Base-by-base conservation (phyloP, 2,113 vertebrate genomes). In the Ophiodon elongatus region DNA sequence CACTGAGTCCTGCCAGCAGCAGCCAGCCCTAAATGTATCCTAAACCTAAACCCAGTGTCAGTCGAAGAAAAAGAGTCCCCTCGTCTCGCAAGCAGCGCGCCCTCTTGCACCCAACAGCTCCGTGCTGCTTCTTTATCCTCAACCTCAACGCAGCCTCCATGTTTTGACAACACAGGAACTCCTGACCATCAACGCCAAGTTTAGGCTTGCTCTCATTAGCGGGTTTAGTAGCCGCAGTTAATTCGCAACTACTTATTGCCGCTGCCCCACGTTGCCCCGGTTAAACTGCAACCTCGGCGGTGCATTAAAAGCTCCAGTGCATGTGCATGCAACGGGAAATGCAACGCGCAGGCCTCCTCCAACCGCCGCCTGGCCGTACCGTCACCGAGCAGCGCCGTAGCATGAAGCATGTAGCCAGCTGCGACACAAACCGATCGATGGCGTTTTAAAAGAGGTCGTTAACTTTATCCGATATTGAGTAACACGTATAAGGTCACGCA, bases 291-390 rank as follows among this genome's bases (percentile, higher is more conserved):
- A 23, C 41, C 25, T 59, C 41, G 17, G 25, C 45, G 4, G 73
- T 79, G 88, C 79, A 89, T 84, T 64, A 73, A 37, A 35, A 68
- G 82, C 8, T 79, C 76, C 86, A 50, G n/a, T 90, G 88, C 92
- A 92, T 71, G 85, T 73, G 71, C 88, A 91, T 86, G 92, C 90
- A 89, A 39, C 57, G 68, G 29, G 68, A 37, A 79, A 87, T 81
- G 85, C 88, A n/a, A 93, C 60, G 60, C 66, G 52, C 74, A 37
- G 82, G 88, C 92, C 82, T 85, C 65, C 76, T n/a, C n/a, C n/a
- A 62, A 17, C 74, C 19, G 68, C 83, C 69, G 68, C 37, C 76
- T 71, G 57, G 65, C 65, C 80, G 59, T 47, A 41, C 19, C 29
- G 63, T 65, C 14, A 14, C 21, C 33, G 56, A 1, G 57, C 39